Evolutionary conservation across 2,888 invertebrate species (phyloP), one percentile per base, ranked within the genome.

Genomic region (Amorpha juglandis): DNA sequence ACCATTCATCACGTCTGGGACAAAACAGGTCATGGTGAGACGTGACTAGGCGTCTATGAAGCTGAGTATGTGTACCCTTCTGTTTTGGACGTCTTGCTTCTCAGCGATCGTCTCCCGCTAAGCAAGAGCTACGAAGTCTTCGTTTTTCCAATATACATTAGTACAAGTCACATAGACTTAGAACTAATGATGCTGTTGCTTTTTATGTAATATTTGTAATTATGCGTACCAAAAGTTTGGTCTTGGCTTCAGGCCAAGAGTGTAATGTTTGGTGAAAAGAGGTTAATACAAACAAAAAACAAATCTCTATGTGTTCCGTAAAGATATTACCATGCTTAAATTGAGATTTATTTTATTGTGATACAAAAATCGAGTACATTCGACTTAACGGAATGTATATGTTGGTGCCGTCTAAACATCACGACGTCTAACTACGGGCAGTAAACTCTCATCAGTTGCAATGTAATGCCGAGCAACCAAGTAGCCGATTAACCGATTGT

Each of bases 1-100:
- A n/a, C 19, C 58, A 38, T 58, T 38, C 58, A 58, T 58, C 19
- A 58, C 58, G 58, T 58, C 58, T 58, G 19, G 58, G 19, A 58
- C 38, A 42, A 58, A 58, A 58, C 42, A 42, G 58, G 58, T 58
- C 58, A 42, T 58, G 58, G 42, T 38, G 58, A 58, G 42, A 42
- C 42, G 58, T 58, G 58, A 58, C 42, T 38, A 19, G 58, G 19
- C 42, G 58, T 58, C 42, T 58, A 12, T 19, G 38, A 19, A 58
- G 19, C 38, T 58, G 19, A 58, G 19, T 42, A 19, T 58, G 0
- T 42, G 38, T 58, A 16, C 38, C 42, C 42, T 35, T 55, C 16
- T 58, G 12, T 12, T 11, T 7, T 7, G 19, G 58, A 42, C 58
- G 58, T 42, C 42, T 38, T 4, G 19, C 2, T 42, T 16, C 19